phyloP scores from a whole-genome alignment of 2,888 invertebrate species.

The Acholoe squamosa region DNA sequence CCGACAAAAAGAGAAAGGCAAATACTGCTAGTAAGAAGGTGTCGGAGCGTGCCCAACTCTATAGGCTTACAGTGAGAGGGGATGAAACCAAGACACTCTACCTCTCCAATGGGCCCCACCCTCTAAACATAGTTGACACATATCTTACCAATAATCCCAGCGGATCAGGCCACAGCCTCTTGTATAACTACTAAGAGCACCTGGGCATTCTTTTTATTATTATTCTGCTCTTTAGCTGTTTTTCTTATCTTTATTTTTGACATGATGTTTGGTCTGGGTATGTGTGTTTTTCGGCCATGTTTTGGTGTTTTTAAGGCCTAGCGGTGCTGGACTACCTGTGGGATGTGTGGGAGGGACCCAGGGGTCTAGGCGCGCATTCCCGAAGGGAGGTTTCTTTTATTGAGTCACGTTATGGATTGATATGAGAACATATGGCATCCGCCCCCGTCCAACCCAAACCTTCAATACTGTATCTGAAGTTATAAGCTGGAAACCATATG shows the following conservation, averaged over 20 bases:
- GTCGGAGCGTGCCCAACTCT: neutral
- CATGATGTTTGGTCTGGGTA: neutral
- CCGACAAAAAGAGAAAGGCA: neutral
- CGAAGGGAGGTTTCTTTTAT: neutral
- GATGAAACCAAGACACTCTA: neutral
- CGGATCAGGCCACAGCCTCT: neutral
- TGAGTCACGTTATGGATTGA: neutral
- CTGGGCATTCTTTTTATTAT: neutral
- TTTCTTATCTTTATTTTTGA: neutral
- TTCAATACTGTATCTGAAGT: too few relatives aligned
- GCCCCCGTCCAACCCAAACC: too few relatives aligned
- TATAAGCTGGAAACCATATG: too few relatives aligned
- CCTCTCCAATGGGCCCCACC: neutral
- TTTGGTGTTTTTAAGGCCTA: neutral
- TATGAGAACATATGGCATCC: neutral
- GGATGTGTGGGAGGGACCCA: neutral
- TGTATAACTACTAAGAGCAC: neutral
- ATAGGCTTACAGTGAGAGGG: neutral
- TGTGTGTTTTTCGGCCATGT: neutral
- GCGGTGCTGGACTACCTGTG: neutral
- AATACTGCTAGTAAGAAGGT: neutral
- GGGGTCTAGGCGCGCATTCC: neutral
- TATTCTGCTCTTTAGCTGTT: neutral
- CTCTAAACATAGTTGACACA: slow-evolving; percentile 34
- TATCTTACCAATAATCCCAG: slow-evolving; percentile 27